Base-by-base conservation (phyloP, 2,113 vertebrate genomes). In the Pitta sordida region DNA sequence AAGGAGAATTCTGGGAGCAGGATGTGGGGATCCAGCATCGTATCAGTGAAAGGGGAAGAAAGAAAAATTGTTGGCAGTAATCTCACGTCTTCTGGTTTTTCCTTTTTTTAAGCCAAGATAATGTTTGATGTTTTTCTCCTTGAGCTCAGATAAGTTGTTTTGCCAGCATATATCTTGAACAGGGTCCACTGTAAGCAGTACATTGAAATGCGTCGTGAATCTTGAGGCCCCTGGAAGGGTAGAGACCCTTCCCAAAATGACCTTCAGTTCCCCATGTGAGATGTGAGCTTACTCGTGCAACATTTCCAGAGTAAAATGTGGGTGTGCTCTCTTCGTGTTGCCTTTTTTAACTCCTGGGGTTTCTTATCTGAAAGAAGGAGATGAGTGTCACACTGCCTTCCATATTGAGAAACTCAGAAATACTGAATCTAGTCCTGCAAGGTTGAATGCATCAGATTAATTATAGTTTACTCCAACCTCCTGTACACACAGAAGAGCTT, bases 101-200 rank as follows among this genome's bases (percentile, higher is more conserved):
- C 86, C 58, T 49, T 84, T 73, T 92, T 91, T 95, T 48, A 65
- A 94, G 92, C 91, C 91, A 94, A 84, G 86, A 81, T 29, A 62
- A 34, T 76, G 62, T 76, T 96, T 94, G 48, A 88, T 88, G 62
- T 84, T 89, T 90, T 82, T 51, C 81, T 81, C 71, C 71, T 55
- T 65, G 49, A 93, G 81, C 73, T 93, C 74, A 89, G 53, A 52
- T 60, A 70, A 84, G 70, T 74, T 96, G 86, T 89, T 95, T 92
- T 91, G 91, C 78, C 91, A 91, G 70, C 67, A 62, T 95, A 77
- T 62, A 41, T 86, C 94, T 94, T 93, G 94, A 94, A 80, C 78
- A 43, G 46, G 15, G 13, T 82, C 77, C 86, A 80, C 77, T 79
- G 41, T 87, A 82, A 96, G 84, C 84, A 74, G 63, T 37, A 11